A percentile compares a stretch with the other conserved stretches of the same genome.
Evolutionary conservation across 2,797 vertebrate genomes (phyloP).

Genomic region (Labeo calbasu): DNA sequence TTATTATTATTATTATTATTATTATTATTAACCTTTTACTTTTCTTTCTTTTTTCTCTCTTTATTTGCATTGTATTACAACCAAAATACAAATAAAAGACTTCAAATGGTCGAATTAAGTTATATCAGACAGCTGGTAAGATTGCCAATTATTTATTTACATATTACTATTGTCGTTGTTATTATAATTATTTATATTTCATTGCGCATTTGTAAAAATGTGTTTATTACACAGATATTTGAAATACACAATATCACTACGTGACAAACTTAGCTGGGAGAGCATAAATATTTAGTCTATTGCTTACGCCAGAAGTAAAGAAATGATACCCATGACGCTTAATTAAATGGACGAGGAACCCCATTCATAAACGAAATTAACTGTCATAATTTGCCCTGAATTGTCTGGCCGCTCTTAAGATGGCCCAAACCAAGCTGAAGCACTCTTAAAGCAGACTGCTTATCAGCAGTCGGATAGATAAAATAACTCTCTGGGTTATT

Average conservation of each 20-base stretch:
- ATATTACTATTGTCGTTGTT: not conserved
- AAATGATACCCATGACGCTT: not conserved
- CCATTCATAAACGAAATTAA: not conserved
- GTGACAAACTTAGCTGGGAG: not conserved
- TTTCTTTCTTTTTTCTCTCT: not conserved
- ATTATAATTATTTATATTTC: not conserved
- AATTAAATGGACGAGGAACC: not conserved
- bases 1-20: no score
- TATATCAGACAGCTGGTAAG: not conserved
- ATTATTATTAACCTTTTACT: no score
- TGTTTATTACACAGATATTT: not conserved
- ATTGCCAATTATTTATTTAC: not conserved
- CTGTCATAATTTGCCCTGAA: not conserved
- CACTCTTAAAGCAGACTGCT: not conserved
- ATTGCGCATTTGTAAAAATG: constrained; percentile 11
- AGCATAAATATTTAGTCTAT: not conserved
- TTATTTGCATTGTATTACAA: not conserved
- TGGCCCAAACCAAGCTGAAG: not conserved
- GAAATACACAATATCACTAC: not conserved
- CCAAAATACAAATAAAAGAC: not conserved
- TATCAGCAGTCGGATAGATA: not conserved
- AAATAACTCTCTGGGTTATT: constrained; percentile 8
- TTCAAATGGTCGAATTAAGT: not conserved
- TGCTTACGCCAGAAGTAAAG: not conserved
- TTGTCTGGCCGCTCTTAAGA: not conserved